Conservation (phyloP, 2,113 vertebrate genomes). For the Rhegmatorhina hoffmannsi region DNA sequence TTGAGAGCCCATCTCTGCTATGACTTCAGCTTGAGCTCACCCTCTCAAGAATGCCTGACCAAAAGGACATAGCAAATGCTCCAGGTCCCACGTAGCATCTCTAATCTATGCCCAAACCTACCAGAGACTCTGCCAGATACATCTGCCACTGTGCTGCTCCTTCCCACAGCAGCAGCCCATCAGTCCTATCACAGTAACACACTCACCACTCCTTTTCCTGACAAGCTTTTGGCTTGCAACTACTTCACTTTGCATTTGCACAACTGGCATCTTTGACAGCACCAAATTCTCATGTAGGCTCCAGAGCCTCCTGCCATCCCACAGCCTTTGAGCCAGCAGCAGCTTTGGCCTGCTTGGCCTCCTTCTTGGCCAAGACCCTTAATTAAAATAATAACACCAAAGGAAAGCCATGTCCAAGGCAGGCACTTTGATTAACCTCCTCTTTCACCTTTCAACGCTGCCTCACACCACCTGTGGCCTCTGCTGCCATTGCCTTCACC, state of each 20-base stretch:
- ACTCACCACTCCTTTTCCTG: rapidly evolving
- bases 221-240: not conserved
- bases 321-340: not conserved
- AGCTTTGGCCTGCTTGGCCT: rapidly evolving
- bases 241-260: not conserved
- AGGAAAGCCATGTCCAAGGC: not conserved
- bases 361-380: not conserved
- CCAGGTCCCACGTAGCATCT: not conserved
- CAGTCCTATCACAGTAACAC: rapidly evolving
- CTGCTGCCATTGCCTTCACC: not conserved
- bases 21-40: not conserved
- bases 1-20: rapidly evolving
- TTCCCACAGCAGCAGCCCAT: not conserved
- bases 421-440: not conserved
- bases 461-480: not conserved
- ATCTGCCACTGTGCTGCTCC: not conserved
- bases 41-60: rapidly evolving
- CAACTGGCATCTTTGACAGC: not conserved
- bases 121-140: rapidly evolving
- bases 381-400: not conserved
- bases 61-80: rapidly evolving
- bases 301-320: not conserved
- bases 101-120: not conserved
- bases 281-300: not conserved
- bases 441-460: not conserved